Conservation (phyloP, 35 echinoderm and acorn worm genomes). For the Acanthaster planci region DNA sequence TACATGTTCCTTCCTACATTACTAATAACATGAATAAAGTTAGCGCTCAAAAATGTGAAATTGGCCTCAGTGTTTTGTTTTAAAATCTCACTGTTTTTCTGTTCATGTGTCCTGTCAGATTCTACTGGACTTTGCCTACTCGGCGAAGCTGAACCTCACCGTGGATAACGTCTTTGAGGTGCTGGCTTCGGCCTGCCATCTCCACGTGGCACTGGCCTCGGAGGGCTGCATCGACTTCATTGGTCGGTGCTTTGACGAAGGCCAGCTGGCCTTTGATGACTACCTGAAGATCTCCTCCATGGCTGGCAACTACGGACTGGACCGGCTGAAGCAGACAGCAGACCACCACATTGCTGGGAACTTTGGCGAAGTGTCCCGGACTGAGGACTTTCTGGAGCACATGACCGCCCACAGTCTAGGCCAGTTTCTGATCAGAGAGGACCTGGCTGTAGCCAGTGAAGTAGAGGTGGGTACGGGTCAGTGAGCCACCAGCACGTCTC, state of each 20-base stretch:
- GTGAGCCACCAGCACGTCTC: too few relatives aligned
- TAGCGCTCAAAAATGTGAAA: too few relatives aligned
- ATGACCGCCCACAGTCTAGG: slow-evolving; percentile 36
- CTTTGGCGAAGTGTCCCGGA: slow-evolving; percentile 52
- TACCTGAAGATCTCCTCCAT: slow-evolving; percentile 59
- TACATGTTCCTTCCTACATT: background rate
- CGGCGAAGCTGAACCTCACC: slow-evolving; percentile 37
- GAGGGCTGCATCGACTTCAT: slow-evolving; percentile 40
- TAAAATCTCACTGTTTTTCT: background rate
- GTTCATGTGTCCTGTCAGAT: background rate
- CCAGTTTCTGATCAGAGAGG: slow-evolving; percentile 37
- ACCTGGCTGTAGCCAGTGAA: slow-evolving; percentile 56
- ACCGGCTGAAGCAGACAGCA: slow-evolving; percentile 25
- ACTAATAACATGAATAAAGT: too few relatives aligned
- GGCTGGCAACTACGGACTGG: slow-evolving; percentile 49
- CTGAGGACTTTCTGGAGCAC: slow-evolving; percentile 58
- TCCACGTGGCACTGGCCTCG: slow-evolving; percentile 28
- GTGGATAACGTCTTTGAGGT: slow-evolving; percentile 61
- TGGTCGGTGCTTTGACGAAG: slow-evolving; percentile 32
- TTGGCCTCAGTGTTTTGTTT: background rate
- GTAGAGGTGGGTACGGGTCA: slow-evolving; percentile 32
- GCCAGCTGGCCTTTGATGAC: slow-evolving; percentile 39
- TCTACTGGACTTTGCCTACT: slow-evolving; percentile 54
- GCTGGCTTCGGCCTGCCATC: slow-evolving; percentile 44
- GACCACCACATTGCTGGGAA: slow-evolving; percentile 55